phyloP scores from a whole-genome alignment of 2,888 invertebrate species.

The Drosophila silvestris region DNA sequence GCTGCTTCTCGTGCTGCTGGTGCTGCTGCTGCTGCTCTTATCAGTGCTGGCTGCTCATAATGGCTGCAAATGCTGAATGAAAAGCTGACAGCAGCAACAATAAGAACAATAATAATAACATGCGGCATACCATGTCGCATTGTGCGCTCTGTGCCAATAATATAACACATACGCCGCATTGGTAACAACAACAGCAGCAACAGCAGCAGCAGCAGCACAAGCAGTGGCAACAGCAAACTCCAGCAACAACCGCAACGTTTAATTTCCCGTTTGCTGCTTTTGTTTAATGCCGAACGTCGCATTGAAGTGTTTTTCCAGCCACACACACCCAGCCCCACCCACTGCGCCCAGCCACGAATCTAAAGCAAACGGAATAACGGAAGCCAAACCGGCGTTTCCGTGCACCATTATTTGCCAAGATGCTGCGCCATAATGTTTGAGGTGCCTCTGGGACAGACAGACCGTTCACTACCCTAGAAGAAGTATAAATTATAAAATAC shows the following conservation, averaged over 20 bases:
- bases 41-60: conserved; percentile 49
- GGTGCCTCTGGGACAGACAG: neutral
- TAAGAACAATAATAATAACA: conserved; percentile 28
- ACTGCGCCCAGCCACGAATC: conserved; percentile 14
- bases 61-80: conserved; percentile 39
- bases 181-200: conserved; percentile 28
- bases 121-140: conserved; percentile 36
- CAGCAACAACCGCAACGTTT: conserved; percentile 49
- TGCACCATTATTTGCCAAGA: conserved; percentile 60
- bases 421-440: conserved; percentile 39
- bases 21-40: conserved; percentile 41
- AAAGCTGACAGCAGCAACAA: conserved; percentile 41
- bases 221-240: conserved; percentile 3
- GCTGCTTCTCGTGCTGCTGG: conserved; percentile 24
- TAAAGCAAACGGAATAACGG: conserved; percentile 57
- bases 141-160: conserved; percentile 66
- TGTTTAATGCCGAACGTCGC: conserved; percentile 50
- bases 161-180: conserved; percentile 76
- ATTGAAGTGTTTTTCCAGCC: conserved; percentile 56
- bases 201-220: neutral
- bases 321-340: neutral
- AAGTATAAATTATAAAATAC: neutral
- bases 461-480: conserved; percentile 11
- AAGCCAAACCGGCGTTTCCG: conserved; percentile 68
- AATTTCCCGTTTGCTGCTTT: conserved; percentile 61